Evolutionary conservation across 2,888 invertebrate species (phyloP).

Genomic region (Furcula furcula): DNA sequence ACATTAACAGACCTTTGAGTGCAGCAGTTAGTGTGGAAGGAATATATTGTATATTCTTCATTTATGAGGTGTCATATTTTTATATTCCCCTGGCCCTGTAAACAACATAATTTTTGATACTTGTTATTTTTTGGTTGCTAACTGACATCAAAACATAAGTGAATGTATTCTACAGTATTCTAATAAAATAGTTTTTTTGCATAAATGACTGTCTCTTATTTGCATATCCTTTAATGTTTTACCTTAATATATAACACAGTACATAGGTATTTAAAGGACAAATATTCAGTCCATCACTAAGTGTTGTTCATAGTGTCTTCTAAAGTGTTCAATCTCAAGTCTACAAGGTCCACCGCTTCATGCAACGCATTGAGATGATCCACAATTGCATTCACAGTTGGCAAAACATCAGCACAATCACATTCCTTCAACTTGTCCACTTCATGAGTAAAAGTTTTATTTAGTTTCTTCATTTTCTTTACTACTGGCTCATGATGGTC

Average conservation of each 20-base stretch:
- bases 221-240: too few relatives aligned
- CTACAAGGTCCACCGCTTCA: slow-evolving; percentile 79
- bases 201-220: background rate
- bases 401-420: slow-evolving; percentile 69
- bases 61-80: too few relatives aligned
- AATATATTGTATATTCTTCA: too few relatives aligned
- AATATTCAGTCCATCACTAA: too few relatives aligned
- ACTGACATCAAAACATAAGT: too few relatives aligned
- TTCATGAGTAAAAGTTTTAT: slow-evolving; percentile 38
- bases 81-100: too few relatives aligned
- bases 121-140: too few relatives aligned
- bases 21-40: too few relatives aligned
- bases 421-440: slow-evolving; percentile 49
- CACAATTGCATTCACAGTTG: slow-evolving; percentile 77
- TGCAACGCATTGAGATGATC: slow-evolving; percentile 80
- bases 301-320: slow-evolving; percentile 62
- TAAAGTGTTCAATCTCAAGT: slow-evolving; percentile 75
- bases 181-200: slow-evolving; percentile 35
- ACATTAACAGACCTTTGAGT: too few relatives aligned
- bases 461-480: slow-evolving; percentile 47
- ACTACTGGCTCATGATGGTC: slow-evolving; percentile 37
- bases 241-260: slow-evolving; percentile 7
- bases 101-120: too few relatives aligned
- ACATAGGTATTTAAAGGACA: slow-evolving; percentile 6
- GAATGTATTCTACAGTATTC: slow-evolving; percentile 37